Evolutionary conservation across 2,888 invertebrate genomes (phyloP).

Genomic region (Drosophila picticornis): DNA sequence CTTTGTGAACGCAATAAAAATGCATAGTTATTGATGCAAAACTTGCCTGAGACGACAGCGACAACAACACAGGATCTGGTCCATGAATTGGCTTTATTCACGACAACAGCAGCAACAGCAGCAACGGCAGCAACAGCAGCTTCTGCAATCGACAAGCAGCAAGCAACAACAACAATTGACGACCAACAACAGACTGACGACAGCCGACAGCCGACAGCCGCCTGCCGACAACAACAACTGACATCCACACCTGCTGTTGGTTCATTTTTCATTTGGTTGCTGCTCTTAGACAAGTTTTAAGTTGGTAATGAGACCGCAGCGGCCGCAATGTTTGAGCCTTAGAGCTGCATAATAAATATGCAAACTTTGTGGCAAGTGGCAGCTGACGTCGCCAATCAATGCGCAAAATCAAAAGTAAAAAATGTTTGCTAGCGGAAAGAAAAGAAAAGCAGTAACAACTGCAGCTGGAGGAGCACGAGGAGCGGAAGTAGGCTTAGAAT

Average conservation of each 20-base stretch:
- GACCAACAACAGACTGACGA: constrained; percentile 5
- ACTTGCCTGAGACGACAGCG: constrained; percentile 27
- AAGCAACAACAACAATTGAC: constrained; percentile 10
- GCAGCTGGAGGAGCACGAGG: background rate
- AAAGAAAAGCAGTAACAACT: background rate
- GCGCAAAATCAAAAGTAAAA: constrained; percentile 67
- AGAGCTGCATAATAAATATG: constrained; percentile 75
- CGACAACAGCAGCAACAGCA: constrained; percentile 7
- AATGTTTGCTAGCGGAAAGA: constrained; percentile 21
- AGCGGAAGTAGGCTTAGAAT: background rate
- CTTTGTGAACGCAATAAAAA: constrained; percentile 51
- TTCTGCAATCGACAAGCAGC: constrained; percentile 9
- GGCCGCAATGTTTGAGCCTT: constrained; percentile 61
- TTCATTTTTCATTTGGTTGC: constrained; percentile 42
- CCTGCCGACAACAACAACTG: constrained; percentile 8
- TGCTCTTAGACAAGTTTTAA: constrained; percentile 53
- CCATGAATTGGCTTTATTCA: constrained; percentile 22
- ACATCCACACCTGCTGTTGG: constrained; percentile 28
- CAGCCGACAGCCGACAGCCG: background rate
- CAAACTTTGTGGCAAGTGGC: constrained; percentile 62
- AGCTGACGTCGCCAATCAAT: constrained; percentile 64
- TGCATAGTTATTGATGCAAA: constrained; percentile 60
- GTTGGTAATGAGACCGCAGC: constrained; percentile 56
- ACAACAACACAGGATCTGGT: background rate
- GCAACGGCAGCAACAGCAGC: constrained; percentile 1